These are phyloP conservation scores for Tipula helvola DNA, from an alignment of 2,888 invertebrate species.

Conservation along the genomic window DNA sequence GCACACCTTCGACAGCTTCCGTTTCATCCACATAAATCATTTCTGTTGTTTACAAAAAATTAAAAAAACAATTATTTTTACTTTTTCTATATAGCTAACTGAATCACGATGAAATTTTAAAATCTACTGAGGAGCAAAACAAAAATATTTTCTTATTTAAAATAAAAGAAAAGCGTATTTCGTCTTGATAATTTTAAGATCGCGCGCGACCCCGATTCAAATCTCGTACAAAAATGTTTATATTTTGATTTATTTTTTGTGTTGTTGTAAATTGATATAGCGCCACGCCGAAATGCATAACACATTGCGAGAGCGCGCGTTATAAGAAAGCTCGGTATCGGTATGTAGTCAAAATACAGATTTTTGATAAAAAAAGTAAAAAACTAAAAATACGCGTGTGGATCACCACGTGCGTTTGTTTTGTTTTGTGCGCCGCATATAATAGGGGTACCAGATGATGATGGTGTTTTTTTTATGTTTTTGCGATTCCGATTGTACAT, in stretches of 20 bases:
- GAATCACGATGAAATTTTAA: not conserved
- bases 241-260: not conserved
- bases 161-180: not conserved
- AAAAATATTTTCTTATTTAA: not conserved
- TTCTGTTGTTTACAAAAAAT: not conserved
- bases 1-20: not conserved
- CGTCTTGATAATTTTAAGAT: not conserved
- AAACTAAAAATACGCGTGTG: not conserved
- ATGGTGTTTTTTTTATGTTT: no score
- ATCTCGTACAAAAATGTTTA: not conserved
- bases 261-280: not conserved
- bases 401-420: not conserved
- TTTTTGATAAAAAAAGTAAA: not conserved
- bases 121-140: not conserved
- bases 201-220: not conserved
- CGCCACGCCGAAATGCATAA: not conserved
- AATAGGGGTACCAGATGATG: no score
- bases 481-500: not conserved
- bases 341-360: not conserved
- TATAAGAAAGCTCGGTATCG: no score
- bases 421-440: not conserved
- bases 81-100: not conserved
- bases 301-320: not conserved
- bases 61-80: not conserved
- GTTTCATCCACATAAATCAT: not conserved